Conservation (phyloP, 2,797 vertebrate genomes). For the Coendou prehensilis region DNA sequence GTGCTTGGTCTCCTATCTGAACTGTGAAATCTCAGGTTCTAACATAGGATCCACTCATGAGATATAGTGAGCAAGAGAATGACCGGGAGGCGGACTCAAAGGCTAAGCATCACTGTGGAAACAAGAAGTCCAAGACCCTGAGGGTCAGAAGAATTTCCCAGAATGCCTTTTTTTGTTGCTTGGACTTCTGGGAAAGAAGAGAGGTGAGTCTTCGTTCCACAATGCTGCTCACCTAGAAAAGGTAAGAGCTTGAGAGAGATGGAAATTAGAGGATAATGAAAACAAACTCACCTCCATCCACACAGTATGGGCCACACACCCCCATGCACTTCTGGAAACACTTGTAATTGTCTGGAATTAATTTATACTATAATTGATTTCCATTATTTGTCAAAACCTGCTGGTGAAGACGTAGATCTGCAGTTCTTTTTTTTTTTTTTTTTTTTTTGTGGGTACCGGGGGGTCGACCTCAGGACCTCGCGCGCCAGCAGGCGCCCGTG, state of each 20-base stretch:
- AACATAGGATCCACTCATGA: background rate
- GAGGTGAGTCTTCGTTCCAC: background rate
- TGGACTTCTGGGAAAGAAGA: background rate
- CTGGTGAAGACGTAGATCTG: background rate
- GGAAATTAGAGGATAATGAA: background rate
- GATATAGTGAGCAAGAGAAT: background rate
- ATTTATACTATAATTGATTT: background rate
- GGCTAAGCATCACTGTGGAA: background rate
- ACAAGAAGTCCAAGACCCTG: background rate
- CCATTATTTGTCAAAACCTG: background rate
- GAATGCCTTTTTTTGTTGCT: background rate
- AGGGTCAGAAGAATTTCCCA: background rate
- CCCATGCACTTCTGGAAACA: fast-evolving
- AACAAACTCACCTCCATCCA: fast-evolving
- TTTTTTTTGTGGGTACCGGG: too few relatives aligned
- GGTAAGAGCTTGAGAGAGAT: fast-evolving
- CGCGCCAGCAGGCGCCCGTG: too few relatives aligned
- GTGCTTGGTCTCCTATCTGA: fast-evolving
- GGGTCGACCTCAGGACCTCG: too few relatives aligned
- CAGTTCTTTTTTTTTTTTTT: too few relatives aligned
- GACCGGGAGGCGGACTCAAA: background rate
- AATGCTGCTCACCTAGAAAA: background rate
- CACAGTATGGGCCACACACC: fast-evolving
- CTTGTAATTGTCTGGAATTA: background rate
- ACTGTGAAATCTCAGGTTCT: background rate